Conservation (phyloP, 2,888 invertebrate species). For the Theodoxus fluviatilis region DNA sequence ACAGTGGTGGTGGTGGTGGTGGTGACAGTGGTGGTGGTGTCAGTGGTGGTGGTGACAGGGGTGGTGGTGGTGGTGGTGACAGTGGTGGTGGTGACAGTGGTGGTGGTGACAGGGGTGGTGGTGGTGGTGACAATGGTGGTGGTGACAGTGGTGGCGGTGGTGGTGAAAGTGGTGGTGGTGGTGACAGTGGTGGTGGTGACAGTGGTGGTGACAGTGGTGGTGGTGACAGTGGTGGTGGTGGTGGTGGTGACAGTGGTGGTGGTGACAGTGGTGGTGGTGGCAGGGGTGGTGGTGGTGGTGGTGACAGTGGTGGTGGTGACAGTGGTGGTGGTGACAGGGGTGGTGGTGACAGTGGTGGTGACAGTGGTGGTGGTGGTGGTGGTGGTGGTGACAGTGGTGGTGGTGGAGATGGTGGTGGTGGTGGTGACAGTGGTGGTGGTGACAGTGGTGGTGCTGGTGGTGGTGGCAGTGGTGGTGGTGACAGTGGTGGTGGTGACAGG, state of each 20-base stretch:
- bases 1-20: no score
- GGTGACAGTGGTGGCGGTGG: no score
- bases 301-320: background rate
- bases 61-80: no score
- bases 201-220: background rate
- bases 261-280: no score
- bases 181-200: background rate
- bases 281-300: no score
- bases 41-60: no score
- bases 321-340: no score
- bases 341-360: background rate
- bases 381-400: background rate
- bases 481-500: background rate
- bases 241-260: background rate
- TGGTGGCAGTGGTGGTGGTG: background rate
- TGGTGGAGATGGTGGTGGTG: background rate
- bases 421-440: background rate
- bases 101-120: no score
- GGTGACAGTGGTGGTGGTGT: no score
- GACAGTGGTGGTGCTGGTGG: background rate
- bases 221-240: background rate
- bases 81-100: no score
- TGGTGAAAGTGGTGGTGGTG: no score
- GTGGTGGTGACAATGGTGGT: no score
- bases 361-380: background rate